phyloP scores from a whole-genome alignment of 2,113 vertebrate species.

The Caranx ignobilis region DNA sequence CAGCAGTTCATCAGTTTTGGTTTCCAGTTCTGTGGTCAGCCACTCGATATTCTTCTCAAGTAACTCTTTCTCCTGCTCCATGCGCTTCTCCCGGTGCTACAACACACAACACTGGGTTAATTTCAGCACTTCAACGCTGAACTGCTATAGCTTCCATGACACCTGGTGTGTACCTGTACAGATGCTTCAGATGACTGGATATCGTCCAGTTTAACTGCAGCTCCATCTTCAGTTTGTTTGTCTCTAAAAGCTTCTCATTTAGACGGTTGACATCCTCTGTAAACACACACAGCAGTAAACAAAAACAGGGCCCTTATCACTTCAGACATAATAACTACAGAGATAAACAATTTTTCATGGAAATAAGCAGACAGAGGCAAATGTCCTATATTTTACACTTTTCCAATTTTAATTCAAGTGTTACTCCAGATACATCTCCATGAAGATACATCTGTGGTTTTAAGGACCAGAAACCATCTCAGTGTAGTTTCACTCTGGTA shows the following conservation, averaged over 20 bases:
- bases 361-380: background rate
- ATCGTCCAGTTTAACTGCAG: slow-evolving; percentile 94
- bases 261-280: slow-evolving; percentile 92
- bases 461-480: no score
- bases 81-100: slow-evolving; percentile 92
- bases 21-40: slow-evolving; percentile 91
- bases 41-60: slow-evolving; percentile 91
- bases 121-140: background rate
- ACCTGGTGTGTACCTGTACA: slow-evolving; percentile 85
- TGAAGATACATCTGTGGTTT: no score
- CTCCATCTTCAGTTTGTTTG: slow-evolving; percentile 90
- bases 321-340: background rate
- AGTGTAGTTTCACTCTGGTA: no score
- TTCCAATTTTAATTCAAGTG: no score
- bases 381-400: no score
- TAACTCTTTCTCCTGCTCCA: slow-evolving; percentile 96
- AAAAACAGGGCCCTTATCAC: background rate
- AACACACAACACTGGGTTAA: slow-evolving; percentile 7
- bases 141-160: background rate
- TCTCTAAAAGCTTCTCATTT: slow-evolving; percentile 92
- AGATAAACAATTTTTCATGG: background rate
- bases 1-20: slow-evolving; percentile 93
- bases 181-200: slow-evolving; percentile 92
- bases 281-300: slow-evolving; percentile 18
- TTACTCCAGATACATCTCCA: no score